These are phyloP conservation scores for Agrotis clavis DNA, from an alignment of 2,888 invertebrate genomes.

Conservation along the genomic window DNA sequence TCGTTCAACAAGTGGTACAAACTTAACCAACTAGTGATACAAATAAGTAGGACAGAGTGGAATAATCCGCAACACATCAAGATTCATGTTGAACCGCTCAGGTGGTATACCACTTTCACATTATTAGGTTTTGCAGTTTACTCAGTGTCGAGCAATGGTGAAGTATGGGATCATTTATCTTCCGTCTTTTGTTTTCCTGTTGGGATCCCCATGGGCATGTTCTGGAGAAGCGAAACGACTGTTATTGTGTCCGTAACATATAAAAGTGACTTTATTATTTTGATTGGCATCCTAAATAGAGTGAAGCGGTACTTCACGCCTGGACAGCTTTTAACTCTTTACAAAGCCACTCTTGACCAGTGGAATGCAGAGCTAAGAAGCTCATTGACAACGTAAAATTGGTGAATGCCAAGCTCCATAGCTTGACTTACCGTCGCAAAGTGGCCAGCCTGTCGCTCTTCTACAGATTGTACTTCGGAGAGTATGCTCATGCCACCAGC, in stretches of 20 bases:
- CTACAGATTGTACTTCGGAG: too few species aligned
- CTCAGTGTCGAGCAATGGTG: slow-evolving; percentile 34
- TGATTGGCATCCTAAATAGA: too few species aligned
- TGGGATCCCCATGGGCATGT: background rate
- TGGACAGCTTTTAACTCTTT: too few species aligned
- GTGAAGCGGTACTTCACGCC: too few species aligned
- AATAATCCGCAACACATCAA: background rate
- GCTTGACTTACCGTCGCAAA: too few species aligned
- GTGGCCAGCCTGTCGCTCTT: too few species aligned
- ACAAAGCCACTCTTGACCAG: too few species aligned
- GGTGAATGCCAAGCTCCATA: too few species aligned
- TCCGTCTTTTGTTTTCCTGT: slow-evolving; percentile 9
- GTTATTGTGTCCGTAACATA: background rate
- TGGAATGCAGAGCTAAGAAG: too few species aligned
- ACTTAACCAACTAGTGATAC: background rate
- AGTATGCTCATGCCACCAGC: too few species aligned
- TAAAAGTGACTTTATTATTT: background rate
- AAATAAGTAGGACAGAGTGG: background rate
- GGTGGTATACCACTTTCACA: slow-evolving; percentile 14
- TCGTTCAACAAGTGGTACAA: background rate
- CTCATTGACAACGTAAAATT: too few species aligned
- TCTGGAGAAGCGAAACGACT: background rate
- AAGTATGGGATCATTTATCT: slow-evolving; percentile 31
- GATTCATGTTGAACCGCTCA: slow-evolving; percentile 20
- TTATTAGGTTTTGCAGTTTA: slow-evolving; percentile 44